These are phyloP conservation scores for Danio tinwini DNA, from an alignment of 2,797 vertebrate genomes.

Conservation along the genomic window DNA sequence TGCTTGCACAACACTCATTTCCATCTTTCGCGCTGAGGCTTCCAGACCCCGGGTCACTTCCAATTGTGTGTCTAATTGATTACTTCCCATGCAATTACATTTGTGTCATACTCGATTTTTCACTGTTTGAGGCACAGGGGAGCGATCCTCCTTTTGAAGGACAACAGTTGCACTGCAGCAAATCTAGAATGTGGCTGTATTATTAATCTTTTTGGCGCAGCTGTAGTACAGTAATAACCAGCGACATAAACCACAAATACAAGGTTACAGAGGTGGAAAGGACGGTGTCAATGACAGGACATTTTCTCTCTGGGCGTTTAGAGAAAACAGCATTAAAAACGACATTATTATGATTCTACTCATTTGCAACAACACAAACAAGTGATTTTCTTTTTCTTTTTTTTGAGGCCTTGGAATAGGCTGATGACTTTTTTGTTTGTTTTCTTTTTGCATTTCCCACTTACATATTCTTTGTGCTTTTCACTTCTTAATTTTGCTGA, in stretches of 20 bases:
- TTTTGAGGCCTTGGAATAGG: conserved; percentile 15
- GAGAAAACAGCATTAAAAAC: conserved; percentile 13
- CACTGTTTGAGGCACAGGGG: conserved; percentile 70
- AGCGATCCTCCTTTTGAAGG: conserved; percentile 74
- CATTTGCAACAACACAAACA: conserved; percentile 52
- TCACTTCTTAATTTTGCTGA: conserved; percentile 73
- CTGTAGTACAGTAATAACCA: conserved; percentile 56
- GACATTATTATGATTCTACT: background rate
- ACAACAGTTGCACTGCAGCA: conserved; percentile 62
- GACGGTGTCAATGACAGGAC: conserved; percentile 25
- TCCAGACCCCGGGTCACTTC: conserved; percentile 79
- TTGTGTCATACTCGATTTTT: conserved; percentile 84
- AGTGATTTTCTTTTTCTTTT: background rate
- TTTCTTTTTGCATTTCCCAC: background rate
- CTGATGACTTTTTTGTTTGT: no score
- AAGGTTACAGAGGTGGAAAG: conserved; percentile 48
- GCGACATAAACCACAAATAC: conserved; percentile 30
- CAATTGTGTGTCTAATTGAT: conserved; percentile 86
- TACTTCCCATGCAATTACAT: conserved; percentile 86
- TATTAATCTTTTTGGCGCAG: conserved; percentile 63
- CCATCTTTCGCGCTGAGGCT: conserved; percentile 71
- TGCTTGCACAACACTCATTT: conserved; percentile 68
- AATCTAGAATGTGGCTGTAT: conserved; percentile 73
- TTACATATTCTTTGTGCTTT: conserved; percentile 46
- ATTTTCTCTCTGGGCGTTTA: background rate